Conservation (phyloP, 1,140 invertebrate species). For the Schlechtendalia chinensis region DNA sequence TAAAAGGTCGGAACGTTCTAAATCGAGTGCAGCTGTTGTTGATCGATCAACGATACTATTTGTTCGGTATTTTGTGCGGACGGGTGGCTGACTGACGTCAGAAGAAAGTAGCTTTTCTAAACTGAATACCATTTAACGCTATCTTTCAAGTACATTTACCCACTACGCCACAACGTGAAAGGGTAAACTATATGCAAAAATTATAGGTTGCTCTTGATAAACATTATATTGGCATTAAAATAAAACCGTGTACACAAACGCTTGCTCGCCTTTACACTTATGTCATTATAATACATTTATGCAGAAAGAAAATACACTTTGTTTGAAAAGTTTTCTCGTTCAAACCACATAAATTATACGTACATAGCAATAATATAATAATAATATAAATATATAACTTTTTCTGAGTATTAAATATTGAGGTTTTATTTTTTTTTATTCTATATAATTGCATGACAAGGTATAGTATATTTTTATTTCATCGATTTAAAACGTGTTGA, state of each 20-base stretch:
- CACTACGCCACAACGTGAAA: background rate
- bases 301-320: background rate
- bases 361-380: too few relatives aligned
- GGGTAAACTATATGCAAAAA: background rate
- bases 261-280: background rate
- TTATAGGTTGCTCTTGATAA: background rate
- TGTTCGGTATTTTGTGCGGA: background rate
- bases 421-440: too few relatives aligned
- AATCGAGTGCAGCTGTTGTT: constrained; percentile 2
- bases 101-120: background rate
- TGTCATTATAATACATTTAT: too few relatives aligned
- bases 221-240: background rate
- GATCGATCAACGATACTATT: constrained; percentile 4
- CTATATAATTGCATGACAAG: too few relatives aligned
- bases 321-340: background rate
- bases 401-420: too few relatives aligned
- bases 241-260: background rate
- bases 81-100: too few relatives aligned
- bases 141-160: background rate
- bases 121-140: background rate
- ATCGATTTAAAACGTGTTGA: too few relatives aligned
- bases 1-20: background rate
- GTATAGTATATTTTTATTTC: too few relatives aligned
- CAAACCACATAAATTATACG: background rate
- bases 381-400: too few relatives aligned